Evolutionary conservation across 1,140 invertebrate genomes (phyloP).

Genomic region (Pinna nobilis): DNA sequence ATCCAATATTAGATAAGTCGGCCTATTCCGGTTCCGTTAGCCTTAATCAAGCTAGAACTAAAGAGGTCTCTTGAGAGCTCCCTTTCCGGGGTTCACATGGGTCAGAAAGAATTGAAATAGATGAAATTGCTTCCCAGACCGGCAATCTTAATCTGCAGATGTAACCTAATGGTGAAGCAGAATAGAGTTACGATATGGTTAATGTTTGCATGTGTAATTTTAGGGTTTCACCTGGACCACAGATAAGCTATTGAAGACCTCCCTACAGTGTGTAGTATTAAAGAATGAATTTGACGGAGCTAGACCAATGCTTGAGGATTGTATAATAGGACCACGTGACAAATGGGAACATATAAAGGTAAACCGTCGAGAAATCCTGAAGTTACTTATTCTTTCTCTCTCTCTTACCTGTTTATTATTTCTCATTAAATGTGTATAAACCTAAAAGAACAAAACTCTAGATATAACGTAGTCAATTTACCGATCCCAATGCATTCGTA

Average conservation of each 20-base stretch:
- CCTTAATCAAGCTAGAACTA: too few species aligned
- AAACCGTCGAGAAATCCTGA: background rate
- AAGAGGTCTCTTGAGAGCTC: too few species aligned
- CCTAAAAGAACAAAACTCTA: background rate
- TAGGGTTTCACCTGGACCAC: slow-evolving; percentile 56
- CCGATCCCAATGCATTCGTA: background rate
- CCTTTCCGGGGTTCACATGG: too few species aligned
- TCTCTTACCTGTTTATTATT: background rate
- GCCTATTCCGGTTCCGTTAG: too few species aligned
- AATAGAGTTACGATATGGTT: too few species aligned
- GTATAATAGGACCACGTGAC: slow-evolving; percentile 48
- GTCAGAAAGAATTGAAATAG: too few species aligned
- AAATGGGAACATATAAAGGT: slow-evolving; percentile 53
- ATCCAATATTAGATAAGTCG: too few species aligned
- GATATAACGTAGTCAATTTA: too few species aligned
- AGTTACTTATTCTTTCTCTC: background rate
- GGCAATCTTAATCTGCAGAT: too few species aligned
- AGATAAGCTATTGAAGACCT: slow-evolving; percentile 42
- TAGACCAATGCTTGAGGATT: slow-evolving; percentile 52
- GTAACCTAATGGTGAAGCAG: too few species aligned
- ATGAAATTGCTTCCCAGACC: too few species aligned
- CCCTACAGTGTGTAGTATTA: slow-evolving; percentile 56
- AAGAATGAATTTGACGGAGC: slow-evolving; percentile 40
- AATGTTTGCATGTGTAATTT: too few species aligned
- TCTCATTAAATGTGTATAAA: background rate